Evolutionary conservation across 2,113 vertebrate genomes (phyloP).

Genomic region (Pristiophorus japonicus): DNA sequence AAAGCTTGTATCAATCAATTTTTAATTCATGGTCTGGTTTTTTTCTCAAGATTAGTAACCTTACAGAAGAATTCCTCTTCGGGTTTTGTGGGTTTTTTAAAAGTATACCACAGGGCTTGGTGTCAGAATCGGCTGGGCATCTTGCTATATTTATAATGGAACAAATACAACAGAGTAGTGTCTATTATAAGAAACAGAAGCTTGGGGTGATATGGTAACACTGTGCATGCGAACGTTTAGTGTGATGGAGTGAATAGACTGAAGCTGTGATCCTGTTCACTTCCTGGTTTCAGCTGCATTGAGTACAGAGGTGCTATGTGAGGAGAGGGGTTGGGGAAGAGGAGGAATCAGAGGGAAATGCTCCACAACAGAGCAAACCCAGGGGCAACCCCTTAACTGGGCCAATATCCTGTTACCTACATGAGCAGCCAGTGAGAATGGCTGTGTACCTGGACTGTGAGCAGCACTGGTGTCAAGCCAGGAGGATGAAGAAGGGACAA

Average conservation of each 20-base stretch:
- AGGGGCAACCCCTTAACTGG: background rate
- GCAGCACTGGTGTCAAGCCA: background rate
- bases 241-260: background rate
- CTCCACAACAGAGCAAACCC: background rate
- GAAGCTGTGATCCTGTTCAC: background rate
- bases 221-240: background rate
- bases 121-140: background rate
- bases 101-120: background rate
- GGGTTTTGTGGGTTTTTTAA: background rate
- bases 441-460: background rate
- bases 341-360: background rate
- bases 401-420: no score
- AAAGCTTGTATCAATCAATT: no score
- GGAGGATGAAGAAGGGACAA: background rate
- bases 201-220: no score
- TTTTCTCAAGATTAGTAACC: no score
- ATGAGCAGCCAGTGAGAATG: background rate
- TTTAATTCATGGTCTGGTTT: no score
- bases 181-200: background rate
- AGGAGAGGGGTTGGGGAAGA: background rate
- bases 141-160: background rate
- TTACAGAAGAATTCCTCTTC: no score
- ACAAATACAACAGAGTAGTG: background rate
- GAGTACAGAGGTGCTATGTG: background rate
- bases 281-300: background rate